Evolutionary conservation across 2,797 vertebrate genomes (phyloP).

Genomic region (Schizopygopsis malacanthus): DNA sequence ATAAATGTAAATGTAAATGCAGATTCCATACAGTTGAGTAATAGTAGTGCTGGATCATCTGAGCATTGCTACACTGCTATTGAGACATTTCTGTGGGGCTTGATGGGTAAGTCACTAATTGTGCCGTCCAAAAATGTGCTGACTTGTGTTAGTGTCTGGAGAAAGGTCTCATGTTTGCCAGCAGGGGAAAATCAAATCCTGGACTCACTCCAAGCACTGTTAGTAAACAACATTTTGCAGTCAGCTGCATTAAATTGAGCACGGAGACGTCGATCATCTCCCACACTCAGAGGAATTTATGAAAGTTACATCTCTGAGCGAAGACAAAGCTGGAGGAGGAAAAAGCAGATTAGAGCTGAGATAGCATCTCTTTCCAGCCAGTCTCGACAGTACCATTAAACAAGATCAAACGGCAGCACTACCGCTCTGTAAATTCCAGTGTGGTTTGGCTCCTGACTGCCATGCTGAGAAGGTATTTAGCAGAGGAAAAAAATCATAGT

Average conservation of each 20-base stretch:
- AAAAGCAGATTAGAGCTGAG: slow-evolving; percentile 2
- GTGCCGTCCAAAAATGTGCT: slow-evolving; percentile 20
- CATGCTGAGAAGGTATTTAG: slow-evolving; percentile 1
- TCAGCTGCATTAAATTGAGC: slow-evolving; percentile 16
- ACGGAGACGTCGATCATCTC: not conserved
- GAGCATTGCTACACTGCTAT: not conserved
- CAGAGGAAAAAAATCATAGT: not conserved
- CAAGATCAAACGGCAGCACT: slow-evolving; percentile 24
- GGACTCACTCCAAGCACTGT: not conserved
- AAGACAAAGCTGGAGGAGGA: not conserved
- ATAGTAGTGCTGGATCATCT: slow-evolving; percentile 7
- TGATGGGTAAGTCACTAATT: not conserved
- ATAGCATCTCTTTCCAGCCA: not conserved
- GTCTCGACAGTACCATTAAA: not conserved
- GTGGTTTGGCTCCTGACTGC: slow-evolving; percentile 36
- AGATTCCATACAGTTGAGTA: slow-evolving; percentile 9
- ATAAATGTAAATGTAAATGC: not conserved
- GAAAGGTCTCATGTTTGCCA: not conserved
- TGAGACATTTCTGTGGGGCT: not conserved
- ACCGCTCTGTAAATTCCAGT: slow-evolving; percentile 38
- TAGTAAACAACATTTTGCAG: slow-evolving; percentile 26
- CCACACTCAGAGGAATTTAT: not conserved
- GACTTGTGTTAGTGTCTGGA: slow-evolving; percentile 5
- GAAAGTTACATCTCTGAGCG: not conserved
- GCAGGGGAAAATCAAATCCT: not conserved